Percentiles rank a stretch among this genome's conserved stretches.
These are phyloP conservation scores for Moxostoma hubbsi DNA, from an alignment of 2,797 vertebrate species.

Conservation along the genomic window DNA sequence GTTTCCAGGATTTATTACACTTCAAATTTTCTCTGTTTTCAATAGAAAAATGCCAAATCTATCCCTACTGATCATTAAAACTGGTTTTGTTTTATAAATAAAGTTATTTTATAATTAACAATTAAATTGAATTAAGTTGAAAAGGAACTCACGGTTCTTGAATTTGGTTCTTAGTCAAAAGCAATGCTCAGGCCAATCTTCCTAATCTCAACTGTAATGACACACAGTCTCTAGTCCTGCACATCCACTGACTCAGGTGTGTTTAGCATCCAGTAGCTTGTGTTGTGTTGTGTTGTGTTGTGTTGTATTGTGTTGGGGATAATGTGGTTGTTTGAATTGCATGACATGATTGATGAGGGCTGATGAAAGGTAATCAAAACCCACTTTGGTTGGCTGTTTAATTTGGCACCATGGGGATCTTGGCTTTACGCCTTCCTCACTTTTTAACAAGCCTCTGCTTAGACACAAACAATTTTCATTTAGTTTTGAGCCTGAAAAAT, in stretches of 20 bases:
- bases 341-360: constrained; percentile 83
- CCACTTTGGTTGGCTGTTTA: constrained; percentile 81
- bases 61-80: constrained; percentile 14
- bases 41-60: constrained; percentile 27
- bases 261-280: constrained; percentile 42
- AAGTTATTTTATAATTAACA: constrained; percentile 14
- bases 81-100: constrained; percentile 21
- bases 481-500: constrained; percentile 79
- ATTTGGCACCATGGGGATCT: constrained; percentile 80
- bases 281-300: constrained; percentile 35
- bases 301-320: constrained; percentile 41
- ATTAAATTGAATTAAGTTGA: constrained; percentile 6
- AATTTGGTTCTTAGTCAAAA: constrained; percentile 24
- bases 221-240: neutral
- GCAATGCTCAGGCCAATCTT: constrained; percentile 5
- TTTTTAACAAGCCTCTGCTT: constrained; percentile 78
- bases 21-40: constrained; percentile 6
- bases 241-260: constrained; percentile 22
- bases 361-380: constrained; percentile 82
- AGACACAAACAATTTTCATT: constrained; percentile 85
- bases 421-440: constrained; percentile 72
- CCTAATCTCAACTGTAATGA: constrained; percentile 34
- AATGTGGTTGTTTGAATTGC: constrained; percentile 78
- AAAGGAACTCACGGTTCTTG: neutral
- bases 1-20: constrained; percentile 17